Evolutionary conservation across 2,797 vertebrate genomes (phyloP).

Genomic region (Ptychadena robeensis): DNA sequence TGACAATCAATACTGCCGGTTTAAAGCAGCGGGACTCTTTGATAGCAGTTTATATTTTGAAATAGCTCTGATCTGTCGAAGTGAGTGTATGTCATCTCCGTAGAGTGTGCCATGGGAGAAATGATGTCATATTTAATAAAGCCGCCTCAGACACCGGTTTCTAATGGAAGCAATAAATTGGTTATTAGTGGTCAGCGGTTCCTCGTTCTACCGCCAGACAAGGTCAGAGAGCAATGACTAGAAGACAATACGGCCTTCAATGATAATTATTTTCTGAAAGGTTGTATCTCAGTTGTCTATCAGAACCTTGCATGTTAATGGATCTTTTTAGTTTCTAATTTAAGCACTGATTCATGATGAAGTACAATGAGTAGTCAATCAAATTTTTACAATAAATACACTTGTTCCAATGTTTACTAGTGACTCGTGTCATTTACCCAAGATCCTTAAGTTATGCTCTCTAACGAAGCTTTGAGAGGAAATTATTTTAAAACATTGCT

Average conservation of each 20-base stretch:
- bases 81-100: background rate
- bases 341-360: too few relatives aligned
- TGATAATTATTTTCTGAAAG: too few relatives aligned
- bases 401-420: too few relatives aligned
- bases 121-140: slow-evolving; percentile 13
- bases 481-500: too few relatives aligned
- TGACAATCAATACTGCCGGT: background rate
- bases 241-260: background rate
- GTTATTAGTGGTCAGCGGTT: background rate
- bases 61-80: background rate
- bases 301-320: too few relatives aligned
- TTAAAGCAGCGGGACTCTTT: background rate
- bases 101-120: background rate
- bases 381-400: too few relatives aligned
- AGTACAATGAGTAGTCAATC: too few relatives aligned
- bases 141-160: background rate
- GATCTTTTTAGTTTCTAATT: too few relatives aligned
- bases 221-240: background rate
- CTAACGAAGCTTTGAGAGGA: too few relatives aligned
- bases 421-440: too few relatives aligned
- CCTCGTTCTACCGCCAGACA: background rate
- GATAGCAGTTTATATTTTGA: background rate
- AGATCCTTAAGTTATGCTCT: too few relatives aligned
- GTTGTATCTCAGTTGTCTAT: too few relatives aligned
- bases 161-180: slow-evolving; percentile 27